A percentile compares a stretch with the other conserved stretches of the same genome.
These are phyloP conservation scores for Akabosia matsudoensis DNA, from an alignment of 1,140 invertebrate species.

Conservation along the genomic window DNA sequence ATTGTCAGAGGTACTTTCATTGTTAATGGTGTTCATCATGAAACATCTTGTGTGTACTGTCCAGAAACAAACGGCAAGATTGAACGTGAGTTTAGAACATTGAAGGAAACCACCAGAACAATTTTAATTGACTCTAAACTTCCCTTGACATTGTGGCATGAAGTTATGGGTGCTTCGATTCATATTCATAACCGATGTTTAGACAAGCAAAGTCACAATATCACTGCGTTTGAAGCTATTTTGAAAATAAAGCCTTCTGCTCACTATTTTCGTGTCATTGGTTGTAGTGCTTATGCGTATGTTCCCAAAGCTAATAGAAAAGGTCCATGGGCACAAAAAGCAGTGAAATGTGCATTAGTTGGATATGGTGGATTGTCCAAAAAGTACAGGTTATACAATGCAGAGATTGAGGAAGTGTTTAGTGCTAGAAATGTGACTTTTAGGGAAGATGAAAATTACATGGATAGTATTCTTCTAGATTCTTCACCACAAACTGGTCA, in stretches of 20 bases:
- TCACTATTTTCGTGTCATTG: conserved; percentile 42
- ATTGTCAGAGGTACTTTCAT: not conserved
- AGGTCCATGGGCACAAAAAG: conserved; percentile 48
- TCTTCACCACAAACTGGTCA: no score
- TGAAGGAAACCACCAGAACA: conserved; percentile 47
- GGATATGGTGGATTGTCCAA: conserved; percentile 25
- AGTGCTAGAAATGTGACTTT: not conserved
- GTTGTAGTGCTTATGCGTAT: not conserved
- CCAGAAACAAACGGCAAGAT: conserved; percentile 57
- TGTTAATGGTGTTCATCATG: conserved; percentile 21
- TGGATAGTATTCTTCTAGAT: no score
- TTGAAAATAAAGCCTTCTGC: conserved; percentile 41
- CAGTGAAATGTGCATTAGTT: not conserved
- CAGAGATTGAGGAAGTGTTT: not conserved
- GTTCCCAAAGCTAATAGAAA: not conserved
- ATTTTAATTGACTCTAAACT: conserved; percentile 48
- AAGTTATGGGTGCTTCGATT: conserved; percentile 52
- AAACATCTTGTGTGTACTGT: conserved; percentile 52
- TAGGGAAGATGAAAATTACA: no score
- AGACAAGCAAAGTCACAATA: not conserved
- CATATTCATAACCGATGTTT: conserved; percentile 51
- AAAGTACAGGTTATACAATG: no score
- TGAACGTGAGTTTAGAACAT: conserved; percentile 53
- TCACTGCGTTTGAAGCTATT: conserved; percentile 48
- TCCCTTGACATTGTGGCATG: conserved; percentile 52